Percentiles rank a stretch among this genome's conserved stretches.
phyloP scores from a whole-genome alignment of 35 echinoderm and acorn worm genomes.

The Stichopus chloronotus region DNA sequence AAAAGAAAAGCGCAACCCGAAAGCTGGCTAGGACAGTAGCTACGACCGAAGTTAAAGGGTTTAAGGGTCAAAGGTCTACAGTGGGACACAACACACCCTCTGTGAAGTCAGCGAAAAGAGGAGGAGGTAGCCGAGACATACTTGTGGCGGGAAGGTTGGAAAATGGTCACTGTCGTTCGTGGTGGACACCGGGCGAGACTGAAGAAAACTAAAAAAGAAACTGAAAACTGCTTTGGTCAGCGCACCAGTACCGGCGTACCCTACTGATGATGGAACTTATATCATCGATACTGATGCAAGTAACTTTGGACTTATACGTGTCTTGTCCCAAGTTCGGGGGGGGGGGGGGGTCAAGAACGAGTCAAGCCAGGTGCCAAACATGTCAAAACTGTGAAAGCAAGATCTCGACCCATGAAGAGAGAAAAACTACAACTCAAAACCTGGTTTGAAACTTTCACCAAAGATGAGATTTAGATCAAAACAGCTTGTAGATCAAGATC shows the following conservation, averaged over 20 bases:
- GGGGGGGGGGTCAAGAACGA: constrained; percentile 56
- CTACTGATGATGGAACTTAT: constrained; percentile 8
- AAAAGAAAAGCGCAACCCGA: too few relatives aligned
- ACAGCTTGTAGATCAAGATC: constrained; percentile 21
- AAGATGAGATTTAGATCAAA: neutral
- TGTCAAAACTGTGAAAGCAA: constrained; percentile 2
- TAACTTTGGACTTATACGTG: constrained; percentile 43
- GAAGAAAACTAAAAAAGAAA: too few relatives aligned
- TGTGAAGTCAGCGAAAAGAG: too few relatives aligned
- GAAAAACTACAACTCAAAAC: constrained; percentile 47
- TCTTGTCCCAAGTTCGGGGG: constrained; percentile 69
- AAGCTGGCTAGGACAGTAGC: too few relatives aligned
- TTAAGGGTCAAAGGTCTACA: too few relatives aligned
- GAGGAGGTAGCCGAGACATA: too few relatives aligned
- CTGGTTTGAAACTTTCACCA: neutral
- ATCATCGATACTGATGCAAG: constrained; percentile 76
- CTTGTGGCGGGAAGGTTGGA: too few relatives aligned
- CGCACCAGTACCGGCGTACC: constrained; percentile 61
- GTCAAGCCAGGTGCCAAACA: constrained; percentile 57
- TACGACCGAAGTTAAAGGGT: too few relatives aligned
- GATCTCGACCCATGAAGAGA: constrained; percentile 48
- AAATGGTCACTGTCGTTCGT: too few relatives aligned
- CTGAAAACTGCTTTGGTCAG: constrained; percentile 25
- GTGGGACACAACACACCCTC: too few relatives aligned
- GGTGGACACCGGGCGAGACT: too few relatives aligned